Base-by-base conservation (phyloP, 2,113 vertebrate genomes). In the Rhagologus leucostigma region DNA sequence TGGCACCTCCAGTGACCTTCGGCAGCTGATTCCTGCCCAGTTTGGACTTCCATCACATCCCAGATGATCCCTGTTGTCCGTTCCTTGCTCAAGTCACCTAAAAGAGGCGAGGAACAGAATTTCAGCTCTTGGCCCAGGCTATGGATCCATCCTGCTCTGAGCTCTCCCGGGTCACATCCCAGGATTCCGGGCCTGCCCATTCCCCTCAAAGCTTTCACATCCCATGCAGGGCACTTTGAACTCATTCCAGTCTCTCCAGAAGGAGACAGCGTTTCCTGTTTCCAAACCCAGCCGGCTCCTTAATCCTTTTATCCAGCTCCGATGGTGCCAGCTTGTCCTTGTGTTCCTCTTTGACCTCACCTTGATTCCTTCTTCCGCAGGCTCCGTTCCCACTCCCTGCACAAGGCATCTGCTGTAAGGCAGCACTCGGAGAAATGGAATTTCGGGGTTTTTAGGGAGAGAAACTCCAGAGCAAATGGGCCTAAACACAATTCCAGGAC, bases 191-290 rank as follows among this genome's bases (percentile, higher is more conserved):
- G 32, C 53, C 63, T 74, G 69, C 47, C 70, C 1, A 0, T 50
- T 89, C 67, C 23, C 53, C 67, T 64, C 44, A 1, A 7, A 75
- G 74, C 41, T 87, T 60, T 59, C 62, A 13, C 59, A 74, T 21
- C 78, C 75, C 95, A 80, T 26, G 93, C 95, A 67, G 92, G 78
- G 95, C 23, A 4, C 92, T 96, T 94, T 93, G 95, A 97, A 94
- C 82, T 88, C 9, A 1, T 67, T 90, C 93, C 95, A 97, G 0
- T 0, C 3, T 0, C 71, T 76, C 92, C 95, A 82, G 76, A 55
- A 79, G 76, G 84, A 90, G 82, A 39, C 46, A 21, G 68, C 2
- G 12, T 13, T 94, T 94, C 96, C 96, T 93, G 91, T 60, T 96
- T 16, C 81, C 76, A 11, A 67, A 19, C 26, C n/a, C 93, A 94